Base-by-base conservation (phyloP, 1,140 invertebrate genomes). In the Neotoxoptera formosana region DNA sequence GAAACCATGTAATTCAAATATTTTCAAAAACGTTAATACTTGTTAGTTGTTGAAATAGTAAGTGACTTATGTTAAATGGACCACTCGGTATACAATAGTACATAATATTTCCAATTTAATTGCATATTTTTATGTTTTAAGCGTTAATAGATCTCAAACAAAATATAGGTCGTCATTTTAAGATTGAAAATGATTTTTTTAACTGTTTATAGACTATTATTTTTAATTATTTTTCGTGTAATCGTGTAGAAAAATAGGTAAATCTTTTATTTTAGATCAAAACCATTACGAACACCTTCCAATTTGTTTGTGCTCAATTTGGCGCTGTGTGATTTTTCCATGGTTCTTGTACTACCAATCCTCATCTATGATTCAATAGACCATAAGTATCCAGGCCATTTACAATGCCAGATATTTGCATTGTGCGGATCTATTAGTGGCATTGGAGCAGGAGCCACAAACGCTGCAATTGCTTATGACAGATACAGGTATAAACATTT, bases 271-370 rank as follows among this genome's bases (percentile, higher is more conserved):
- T 84, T 53, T 95, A 98, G 98, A 93, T 97, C 97, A 8, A 98
- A 98, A 95, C 96, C 96, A 86, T 95, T 99, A 90, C 96, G 98
- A 94, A 99, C 98, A 2, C 97, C 98, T 30, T 98, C 98, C 20
- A 99, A 99, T 94, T 97, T 98, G 95, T 97, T 99, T 93, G 97
- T 99, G 7, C 96, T 99, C 11, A 98, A 98, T 95, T 95, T 99
- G 94, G 98, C 98, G 17, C 95, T 98, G 60, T 97, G 97, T 94
- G 98, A 99, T 95, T 97, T 98, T 94, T 96, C 98, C 34, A 98
- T 98, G 98, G 98, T 98, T 97, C 94, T 97, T 4, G 98, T 98
- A 95, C 96, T 97, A 3, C 98, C 98, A 0, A 97, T 98, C 94
- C 98, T 98, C 95, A 98, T 98, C 94, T 98, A 98, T 95, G 98